Evolutionary conservation across 2,797 vertebrate species (phyloP).

Genomic region (Myotis planiceps): DNA sequence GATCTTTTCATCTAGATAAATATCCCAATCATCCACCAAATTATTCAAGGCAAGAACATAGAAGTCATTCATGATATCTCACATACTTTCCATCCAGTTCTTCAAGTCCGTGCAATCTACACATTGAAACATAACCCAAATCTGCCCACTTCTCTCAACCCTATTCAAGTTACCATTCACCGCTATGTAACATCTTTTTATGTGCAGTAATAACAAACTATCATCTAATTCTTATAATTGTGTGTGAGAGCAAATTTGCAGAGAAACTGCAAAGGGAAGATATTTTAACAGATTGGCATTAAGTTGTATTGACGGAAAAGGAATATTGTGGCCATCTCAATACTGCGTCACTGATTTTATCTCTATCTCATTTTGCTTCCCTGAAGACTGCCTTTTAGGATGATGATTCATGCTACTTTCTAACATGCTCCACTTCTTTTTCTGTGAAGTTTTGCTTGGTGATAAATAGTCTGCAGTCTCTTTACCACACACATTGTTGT

Average conservation of each 20-base stretch:
- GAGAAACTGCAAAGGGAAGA: not conserved
- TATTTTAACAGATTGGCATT: not conserved
- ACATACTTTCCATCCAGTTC: not conserved
- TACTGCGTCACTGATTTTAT: not conserved
- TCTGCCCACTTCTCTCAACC: not conserved
- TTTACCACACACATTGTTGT: not conserved
- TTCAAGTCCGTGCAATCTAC: not conserved
- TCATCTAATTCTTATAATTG: not conserved
- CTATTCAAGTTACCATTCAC: not conserved
- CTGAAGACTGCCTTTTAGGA: not conserved
- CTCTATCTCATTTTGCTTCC: not conserved
- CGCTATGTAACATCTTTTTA: not conserved
- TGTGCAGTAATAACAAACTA: not conserved
- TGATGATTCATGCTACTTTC: not conserved
- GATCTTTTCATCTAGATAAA: not conserved
- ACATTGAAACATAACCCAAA: not conserved
- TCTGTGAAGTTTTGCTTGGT: not conserved
- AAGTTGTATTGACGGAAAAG: not conserved
- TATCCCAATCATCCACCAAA: not conserved
- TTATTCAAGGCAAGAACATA: not conserved
- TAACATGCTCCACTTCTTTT: not conserved
- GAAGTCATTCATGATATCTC: not conserved
- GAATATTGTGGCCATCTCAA: not conserved
- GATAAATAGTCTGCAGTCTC: not conserved
- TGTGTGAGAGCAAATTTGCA: not conserved